Evolutionary conservation across 2,888 invertebrate genomes (phyloP).

Genomic region (Ectemnius lituratus): DNA sequence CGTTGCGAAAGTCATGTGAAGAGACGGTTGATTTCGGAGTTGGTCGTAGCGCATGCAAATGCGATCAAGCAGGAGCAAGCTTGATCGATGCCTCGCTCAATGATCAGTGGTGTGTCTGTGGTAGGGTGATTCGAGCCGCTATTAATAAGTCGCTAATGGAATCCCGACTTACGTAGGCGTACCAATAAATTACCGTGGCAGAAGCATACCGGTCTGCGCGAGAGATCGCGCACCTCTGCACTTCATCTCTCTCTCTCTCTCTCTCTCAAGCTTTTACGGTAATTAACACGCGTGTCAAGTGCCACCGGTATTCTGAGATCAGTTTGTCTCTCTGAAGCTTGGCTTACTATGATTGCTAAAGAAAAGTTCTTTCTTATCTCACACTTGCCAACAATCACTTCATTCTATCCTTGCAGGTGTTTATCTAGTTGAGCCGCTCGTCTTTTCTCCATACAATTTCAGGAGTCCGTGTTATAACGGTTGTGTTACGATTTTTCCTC

Average conservation of each 20-base stretch:
- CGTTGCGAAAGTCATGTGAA: background rate
- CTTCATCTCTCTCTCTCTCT: background rate
- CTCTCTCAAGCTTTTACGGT: conserved; percentile 33
- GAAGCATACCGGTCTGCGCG: conserved; percentile 47
- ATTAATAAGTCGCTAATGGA: conserved; percentile 74
- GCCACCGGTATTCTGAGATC: conserved; percentile 16
- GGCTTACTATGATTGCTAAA: too few relatives aligned
- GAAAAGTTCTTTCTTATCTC: background rate
- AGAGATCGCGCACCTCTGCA: background rate
- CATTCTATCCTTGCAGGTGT: too few relatives aligned
- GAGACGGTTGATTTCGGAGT: conserved; percentile 39
- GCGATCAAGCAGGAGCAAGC: conserved; percentile 17
- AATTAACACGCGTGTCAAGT: conserved; percentile 54
- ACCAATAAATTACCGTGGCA: conserved; percentile 67
- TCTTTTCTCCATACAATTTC: too few relatives aligned
- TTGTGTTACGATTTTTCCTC: too few relatives aligned
- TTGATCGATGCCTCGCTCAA: conserved; percentile 33
- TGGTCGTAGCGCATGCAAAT: conserved; percentile 25
- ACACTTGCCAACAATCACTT: background rate
- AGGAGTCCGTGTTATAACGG: too few relatives aligned
- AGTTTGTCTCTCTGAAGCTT: background rate
- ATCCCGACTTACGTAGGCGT: conserved; percentile 68
- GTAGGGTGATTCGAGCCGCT: conserved; percentile 35
- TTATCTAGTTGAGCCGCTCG: too few relatives aligned
- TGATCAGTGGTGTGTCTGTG: conserved; percentile 6